A percentile compares a stretch with the other conserved stretches of the same genome.
Conservation (phyloP, 2,888 invertebrate genomes). For the Lasiommata megera region DNA sequence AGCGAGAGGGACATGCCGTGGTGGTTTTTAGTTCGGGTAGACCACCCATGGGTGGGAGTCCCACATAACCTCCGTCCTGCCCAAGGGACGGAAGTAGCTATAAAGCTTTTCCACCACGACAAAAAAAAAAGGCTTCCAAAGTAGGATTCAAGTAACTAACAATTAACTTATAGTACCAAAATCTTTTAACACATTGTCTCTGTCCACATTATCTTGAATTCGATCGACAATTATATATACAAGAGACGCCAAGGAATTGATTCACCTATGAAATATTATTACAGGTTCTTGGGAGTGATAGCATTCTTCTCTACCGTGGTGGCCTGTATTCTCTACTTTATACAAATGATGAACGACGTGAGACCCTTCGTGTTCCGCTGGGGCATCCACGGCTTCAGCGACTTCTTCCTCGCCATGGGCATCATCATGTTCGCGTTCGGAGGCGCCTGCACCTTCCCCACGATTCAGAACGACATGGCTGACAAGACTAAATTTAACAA, state of each 20-base stretch:
- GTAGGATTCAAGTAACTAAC: no score
- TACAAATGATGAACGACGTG: constrained; percentile 81
- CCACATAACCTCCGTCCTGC: no score
- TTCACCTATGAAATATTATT: background rate
- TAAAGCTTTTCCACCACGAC: no score
- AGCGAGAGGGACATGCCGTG: no score
- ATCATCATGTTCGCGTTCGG: constrained; percentile 87
- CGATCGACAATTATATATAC: no score
- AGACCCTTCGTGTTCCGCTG: constrained; percentile 67
- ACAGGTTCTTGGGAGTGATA: constrained; percentile 83
- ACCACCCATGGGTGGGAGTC: no score
- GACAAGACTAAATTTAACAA: constrained; percentile 84
- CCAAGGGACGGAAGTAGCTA: no score
- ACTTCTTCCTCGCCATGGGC: constrained; percentile 86
- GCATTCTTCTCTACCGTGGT: constrained; percentile 83
- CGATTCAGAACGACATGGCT: constrained; percentile 89
- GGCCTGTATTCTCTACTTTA: constrained; percentile 83
- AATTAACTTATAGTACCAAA: no score
- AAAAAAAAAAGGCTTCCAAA: no score
- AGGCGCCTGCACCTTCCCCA: constrained; percentile 88
- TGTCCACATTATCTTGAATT: no score
- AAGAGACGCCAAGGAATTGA: background rate
- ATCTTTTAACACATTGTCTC: no score
- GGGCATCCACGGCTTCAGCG: constrained; percentile 76
- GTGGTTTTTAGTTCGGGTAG: no score